These are phyloP conservation scores for Tricholauxania praeusta DNA, from an alignment of 2,888 invertebrate species.

Conservation along the genomic window DNA sequence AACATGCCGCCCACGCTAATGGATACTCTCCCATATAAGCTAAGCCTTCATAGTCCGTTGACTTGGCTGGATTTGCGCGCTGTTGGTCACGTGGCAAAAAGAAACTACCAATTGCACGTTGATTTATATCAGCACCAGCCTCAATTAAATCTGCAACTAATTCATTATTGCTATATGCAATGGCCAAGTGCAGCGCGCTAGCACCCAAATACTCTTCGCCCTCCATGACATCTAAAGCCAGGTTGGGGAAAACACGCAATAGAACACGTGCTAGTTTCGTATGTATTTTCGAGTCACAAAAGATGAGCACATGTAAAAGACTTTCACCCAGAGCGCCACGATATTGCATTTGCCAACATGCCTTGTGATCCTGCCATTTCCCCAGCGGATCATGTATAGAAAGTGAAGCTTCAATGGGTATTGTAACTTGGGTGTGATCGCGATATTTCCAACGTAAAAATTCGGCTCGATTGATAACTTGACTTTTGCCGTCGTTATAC, in stretches of 20 bases:
- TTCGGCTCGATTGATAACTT: slow-evolving; percentile 87
- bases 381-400: slow-evolving; percentile 88
- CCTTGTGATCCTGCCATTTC: slow-evolving; percentile 90
- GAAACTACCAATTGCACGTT: slow-evolving; percentile 95
- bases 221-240: slow-evolving; percentile 94
- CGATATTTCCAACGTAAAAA: slow-evolving; percentile 92
- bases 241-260: slow-evolving; percentile 89
- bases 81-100: slow-evolving; percentile 97
- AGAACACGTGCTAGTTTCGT: slow-evolving; percentile 84
- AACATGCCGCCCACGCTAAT: slow-evolving; percentile 96
- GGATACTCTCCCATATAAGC: slow-evolving; percentile 98
- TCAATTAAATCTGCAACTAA: slow-evolving; percentile 93
- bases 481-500: slow-evolving; percentile 88
- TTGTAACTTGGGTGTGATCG: slow-evolving; percentile 84
- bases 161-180: slow-evolving; percentile 96
- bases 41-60: slow-evolving; percentile 95
- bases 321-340: slow-evolving; percentile 96
- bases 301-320: slow-evolving; percentile 92
- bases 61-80: slow-evolving; percentile 78
- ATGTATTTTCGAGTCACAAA: slow-evolving; percentile 88
- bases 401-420: slow-evolving; percentile 88
- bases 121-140: slow-evolving; percentile 91
- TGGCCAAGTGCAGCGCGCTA: slow-evolving; percentile 93
- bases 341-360: slow-evolving; percentile 98
- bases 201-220: slow-evolving; percentile 98